phyloP scores from a whole-genome alignment of 1,140 invertebrate species.

The Neodiprion virginianus region DNA sequence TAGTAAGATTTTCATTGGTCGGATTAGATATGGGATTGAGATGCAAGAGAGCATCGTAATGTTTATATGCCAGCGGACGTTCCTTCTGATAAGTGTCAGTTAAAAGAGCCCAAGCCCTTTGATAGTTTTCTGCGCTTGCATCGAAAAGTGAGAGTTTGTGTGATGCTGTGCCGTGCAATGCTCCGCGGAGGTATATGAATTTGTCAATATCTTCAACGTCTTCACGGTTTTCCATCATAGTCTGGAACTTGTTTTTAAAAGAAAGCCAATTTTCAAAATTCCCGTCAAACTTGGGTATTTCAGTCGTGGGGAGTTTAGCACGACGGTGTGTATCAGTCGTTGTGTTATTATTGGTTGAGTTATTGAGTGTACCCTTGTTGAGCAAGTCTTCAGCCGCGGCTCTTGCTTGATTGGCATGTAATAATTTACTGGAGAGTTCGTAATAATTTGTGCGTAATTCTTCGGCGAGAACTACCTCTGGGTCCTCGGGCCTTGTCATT shows the following conservation, averaged over 20 bases:
- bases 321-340: too few relatives aligned
- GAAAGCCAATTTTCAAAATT: neutral
- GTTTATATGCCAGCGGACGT: slow-evolving; percentile 23
- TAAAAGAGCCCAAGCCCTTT: slow-evolving; percentile 27
- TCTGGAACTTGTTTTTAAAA: neutral
- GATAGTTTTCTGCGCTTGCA: slow-evolving; percentile 28
- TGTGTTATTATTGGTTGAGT: too few relatives aligned
- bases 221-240: slow-evolving; percentile 23
- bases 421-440: too few relatives aligned
- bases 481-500: too few relatives aligned
- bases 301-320: neutral
- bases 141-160: slow-evolving; percentile 27
- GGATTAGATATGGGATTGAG: too few relatives aligned
- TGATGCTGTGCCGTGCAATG: slow-evolving; percentile 24
- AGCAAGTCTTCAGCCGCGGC: too few relatives aligned
- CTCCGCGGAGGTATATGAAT: slow-evolving; percentile 29
- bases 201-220: slow-evolving; percentile 33
- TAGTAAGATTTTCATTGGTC: too few relatives aligned
- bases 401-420: too few relatives aligned
- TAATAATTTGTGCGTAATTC: too few relatives aligned
- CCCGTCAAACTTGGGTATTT: neutral
- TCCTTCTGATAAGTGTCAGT: slow-evolving; percentile 25
- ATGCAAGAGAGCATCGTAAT: too few relatives aligned
- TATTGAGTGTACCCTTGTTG: too few relatives aligned
- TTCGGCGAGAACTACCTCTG: too few relatives aligned